phyloP scores from a whole-genome alignment of 1,140 invertebrate genomes.

The Drosophila punjabiensis region DNA sequence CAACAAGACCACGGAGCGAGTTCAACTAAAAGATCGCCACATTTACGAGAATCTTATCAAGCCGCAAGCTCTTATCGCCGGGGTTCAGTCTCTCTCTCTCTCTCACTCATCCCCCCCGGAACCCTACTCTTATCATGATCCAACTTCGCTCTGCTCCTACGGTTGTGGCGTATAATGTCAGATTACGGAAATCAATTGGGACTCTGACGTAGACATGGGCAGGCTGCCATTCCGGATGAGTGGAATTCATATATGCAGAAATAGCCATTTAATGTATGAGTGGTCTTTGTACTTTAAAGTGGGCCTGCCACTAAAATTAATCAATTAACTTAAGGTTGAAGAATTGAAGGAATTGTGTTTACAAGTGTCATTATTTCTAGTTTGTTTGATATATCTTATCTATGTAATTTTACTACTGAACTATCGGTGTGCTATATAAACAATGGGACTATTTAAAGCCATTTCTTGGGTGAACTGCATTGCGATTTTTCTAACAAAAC shows the following conservation, averaged over 20 bases:
- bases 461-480: not conserved
- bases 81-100: slow-evolving; percentile 16
- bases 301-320: slow-evolving; percentile 3
- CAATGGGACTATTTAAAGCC: not conserved
- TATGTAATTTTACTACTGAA: not conserved
- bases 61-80: slow-evolving; percentile 52
- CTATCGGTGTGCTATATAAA: not conserved
- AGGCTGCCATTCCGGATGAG: slow-evolving; percentile 18
- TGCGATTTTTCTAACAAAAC: not conserved
- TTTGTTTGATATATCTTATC: not conserved
- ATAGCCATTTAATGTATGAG: not conserved
- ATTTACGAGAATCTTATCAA: slow-evolving; percentile 64
- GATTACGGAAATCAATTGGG: slow-evolving; percentile 59
- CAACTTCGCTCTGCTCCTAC: slow-evolving; percentile 30
- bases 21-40: slow-evolving; percentile 42
- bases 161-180: not conserved
- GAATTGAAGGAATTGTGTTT: not conserved
- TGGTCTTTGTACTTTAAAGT: not conserved
- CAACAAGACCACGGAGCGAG: slow-evolving; percentile 41
- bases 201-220: slow-evolving; percentile 40
- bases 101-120: slow-evolving; percentile 16
- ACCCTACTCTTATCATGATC: slow-evolving; percentile 32
- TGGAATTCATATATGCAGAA: slow-evolving; percentile 20
- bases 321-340: not conserved
- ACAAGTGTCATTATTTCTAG: not conserved